Base-by-base conservation (phyloP, 2,888 invertebrate genomes). In the Sinohyriopsis cumingii region DNA sequence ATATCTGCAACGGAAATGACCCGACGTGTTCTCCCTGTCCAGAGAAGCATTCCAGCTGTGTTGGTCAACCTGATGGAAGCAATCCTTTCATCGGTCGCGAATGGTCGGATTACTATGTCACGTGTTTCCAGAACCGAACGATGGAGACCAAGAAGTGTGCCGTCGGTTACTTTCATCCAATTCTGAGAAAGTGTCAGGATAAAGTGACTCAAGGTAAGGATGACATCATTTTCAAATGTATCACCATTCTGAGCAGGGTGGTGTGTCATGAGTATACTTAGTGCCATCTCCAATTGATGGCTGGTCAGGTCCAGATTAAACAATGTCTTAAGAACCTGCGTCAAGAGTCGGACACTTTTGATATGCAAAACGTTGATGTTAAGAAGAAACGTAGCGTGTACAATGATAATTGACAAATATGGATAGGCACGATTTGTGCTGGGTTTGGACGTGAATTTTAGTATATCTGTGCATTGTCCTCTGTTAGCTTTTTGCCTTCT, bases 131-230 rank as follows among this genome's bases (percentile, higher is more conserved):
- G 55, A 71, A 71, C 55, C 60, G 71, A 53, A 71, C 71, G 28
- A 33, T 33, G 28, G 28, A 33, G 28, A 33, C 28, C 7, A 33
- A 33, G 12, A 75, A 71, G 55, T 75, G 75, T 59, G 62, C 62
- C 63, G 6, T 63, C 65, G 68, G 75, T 24, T 63, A 74, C 63
- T 75, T 72, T 55, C 68, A 72, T 63, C 72, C 75, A 15, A 22
- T 55, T n/a, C 59, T 64, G 3, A 65, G 67, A 7, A 24, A 55
- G 25, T 75, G 75, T 55, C 28, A 33, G 28, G 28, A 57, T 45
- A 61, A 59, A 28, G 72, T 79, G 5, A 72, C 75, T 28, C 73
- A 77, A 67, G 70, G 79, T 79, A 60, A 22, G 59, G 18, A 7
- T 7, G 9, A 15, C 6, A 33, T 33, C 28, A 33, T 33, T 33